phyloP scores from a whole-genome alignment of 2,888 invertebrate species.

The Platycheirus albimanus region DNA sequence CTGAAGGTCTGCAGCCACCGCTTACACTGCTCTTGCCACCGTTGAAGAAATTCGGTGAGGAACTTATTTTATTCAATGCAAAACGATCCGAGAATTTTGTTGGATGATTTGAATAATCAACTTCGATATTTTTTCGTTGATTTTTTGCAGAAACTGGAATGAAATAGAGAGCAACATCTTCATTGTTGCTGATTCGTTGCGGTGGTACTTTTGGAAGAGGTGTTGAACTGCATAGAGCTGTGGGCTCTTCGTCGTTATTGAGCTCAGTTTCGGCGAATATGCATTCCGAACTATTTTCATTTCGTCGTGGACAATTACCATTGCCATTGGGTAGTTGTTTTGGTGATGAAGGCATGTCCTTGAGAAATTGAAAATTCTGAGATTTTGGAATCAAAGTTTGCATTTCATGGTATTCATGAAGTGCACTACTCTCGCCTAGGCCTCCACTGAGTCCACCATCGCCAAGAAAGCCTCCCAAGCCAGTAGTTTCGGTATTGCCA shows the following conservation, averaged over 20 bases:
- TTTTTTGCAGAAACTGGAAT: constrained; percentile 51
- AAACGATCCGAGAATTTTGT: constrained; percentile 75
- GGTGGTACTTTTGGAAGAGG: constrained; percentile 71
- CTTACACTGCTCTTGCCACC: constrained; percentile 53
- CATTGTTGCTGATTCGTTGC: constrained; percentile 13
- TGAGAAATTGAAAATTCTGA: constrained; percentile 77
- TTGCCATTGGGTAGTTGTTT: constrained; percentile 78
- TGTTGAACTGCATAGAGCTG: constrained; percentile 78
- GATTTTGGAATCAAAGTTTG: constrained; percentile 82
- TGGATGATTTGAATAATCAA: constrained; percentile 79
- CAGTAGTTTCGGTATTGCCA: constrained; percentile 75
- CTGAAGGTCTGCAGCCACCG: constrained; percentile 59
- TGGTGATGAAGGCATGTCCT: constrained; percentile 76
- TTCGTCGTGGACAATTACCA: constrained; percentile 75
- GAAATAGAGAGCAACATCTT: constrained; percentile 68
- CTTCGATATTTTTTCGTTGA: constrained; percentile 76
- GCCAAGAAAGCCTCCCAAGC: constrained; percentile 77
- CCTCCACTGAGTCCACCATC: constrained; percentile 79
- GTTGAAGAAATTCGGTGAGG: constrained; percentile 78
- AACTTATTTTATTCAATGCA: constrained; percentile 79
- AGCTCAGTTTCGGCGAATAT: constrained; percentile 77
- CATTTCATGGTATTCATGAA: constrained; percentile 82
- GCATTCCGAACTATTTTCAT: constrained; percentile 60
- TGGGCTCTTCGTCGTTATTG: constrained; percentile 78
- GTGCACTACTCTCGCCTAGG: constrained; percentile 75